phyloP scores from a whole-genome alignment of 2,113 vertebrate species.

The Daubentonia madagascariensis region DNA sequence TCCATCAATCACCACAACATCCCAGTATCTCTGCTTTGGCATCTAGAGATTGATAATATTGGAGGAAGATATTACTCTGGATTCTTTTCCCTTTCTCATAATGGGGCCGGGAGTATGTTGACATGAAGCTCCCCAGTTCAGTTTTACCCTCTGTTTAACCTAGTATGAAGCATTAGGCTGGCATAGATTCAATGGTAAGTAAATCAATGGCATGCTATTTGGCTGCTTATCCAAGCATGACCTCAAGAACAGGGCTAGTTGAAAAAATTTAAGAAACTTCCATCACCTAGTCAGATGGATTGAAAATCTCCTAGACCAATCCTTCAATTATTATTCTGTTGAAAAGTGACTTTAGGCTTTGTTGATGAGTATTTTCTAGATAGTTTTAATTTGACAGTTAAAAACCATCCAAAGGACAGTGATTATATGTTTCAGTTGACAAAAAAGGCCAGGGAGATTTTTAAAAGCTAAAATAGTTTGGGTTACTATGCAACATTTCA shows the following conservation, averaged over 20 bases:
- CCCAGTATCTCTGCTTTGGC: not conserved
- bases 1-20: not conserved
- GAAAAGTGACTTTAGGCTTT: conserved; percentile 14
- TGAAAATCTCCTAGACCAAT: not conserved
- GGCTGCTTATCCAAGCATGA: not conserved
- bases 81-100: not conserved
- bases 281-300: not conserved
- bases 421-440: conserved; percentile 25
- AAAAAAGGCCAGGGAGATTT: conserved; percentile 40
- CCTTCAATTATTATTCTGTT: conserved; percentile 21
- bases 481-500: conserved; percentile 40
- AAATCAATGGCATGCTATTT: not conserved
- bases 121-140: not conserved
- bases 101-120: not conserved
- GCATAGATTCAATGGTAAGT: not conserved
- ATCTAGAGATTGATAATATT: not conserved
- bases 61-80: not conserved
- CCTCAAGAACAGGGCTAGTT: not conserved
- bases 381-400: conserved; percentile 16
- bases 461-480: conserved; percentile 53
- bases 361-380: conserved; percentile 19
- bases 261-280: not conserved
- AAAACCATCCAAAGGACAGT: conserved; percentile 21
- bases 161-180: not conserved
- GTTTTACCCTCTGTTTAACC: not conserved